A percentile compares a stretch with the other conserved stretches of the same genome.
phyloP scores from a whole-genome alignment of 2,888 invertebrate genomes.

The Argyresthia albistria region DNA sequence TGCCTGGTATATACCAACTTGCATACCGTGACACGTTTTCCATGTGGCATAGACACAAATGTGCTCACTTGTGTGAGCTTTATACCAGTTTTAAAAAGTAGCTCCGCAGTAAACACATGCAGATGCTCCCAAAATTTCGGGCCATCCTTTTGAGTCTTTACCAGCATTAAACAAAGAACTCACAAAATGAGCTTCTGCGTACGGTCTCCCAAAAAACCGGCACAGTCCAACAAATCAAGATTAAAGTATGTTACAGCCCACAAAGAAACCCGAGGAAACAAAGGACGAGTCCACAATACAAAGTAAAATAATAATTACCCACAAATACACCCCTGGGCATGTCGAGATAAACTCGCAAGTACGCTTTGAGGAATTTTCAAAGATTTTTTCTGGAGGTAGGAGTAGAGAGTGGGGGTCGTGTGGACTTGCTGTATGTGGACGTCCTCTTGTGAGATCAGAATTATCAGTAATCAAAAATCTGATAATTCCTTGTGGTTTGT shows the following conservation, averaged over 20 bases:
- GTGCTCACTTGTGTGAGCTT: no score
- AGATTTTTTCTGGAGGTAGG: constrained; percentile 3
- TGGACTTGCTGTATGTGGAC: neutral
- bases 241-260: constrained; percentile 37
- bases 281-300: constrained; percentile 25
- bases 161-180: neutral
- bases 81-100: no score
- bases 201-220: no score
- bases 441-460: no score
- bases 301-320: constrained; percentile 58
- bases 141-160: no score
- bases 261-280: constrained; percentile 43
- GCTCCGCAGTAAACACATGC: no score
- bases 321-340: constrained; percentile 31
- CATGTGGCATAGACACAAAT: no score
- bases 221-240: constrained; percentile 25
- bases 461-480: no score
- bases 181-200: neutral
- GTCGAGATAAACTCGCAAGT: constrained; percentile 25
- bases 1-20: no score
- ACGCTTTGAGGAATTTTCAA: constrained; percentile 25
- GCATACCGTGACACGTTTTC: no score
- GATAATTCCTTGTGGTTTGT: no score
- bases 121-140: no score
- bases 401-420: neutral